These are phyloP conservation scores for Perca schrenkii DNA, from an alignment of 2,113 vertebrate species.

Conservation along the genomic window DNA sequence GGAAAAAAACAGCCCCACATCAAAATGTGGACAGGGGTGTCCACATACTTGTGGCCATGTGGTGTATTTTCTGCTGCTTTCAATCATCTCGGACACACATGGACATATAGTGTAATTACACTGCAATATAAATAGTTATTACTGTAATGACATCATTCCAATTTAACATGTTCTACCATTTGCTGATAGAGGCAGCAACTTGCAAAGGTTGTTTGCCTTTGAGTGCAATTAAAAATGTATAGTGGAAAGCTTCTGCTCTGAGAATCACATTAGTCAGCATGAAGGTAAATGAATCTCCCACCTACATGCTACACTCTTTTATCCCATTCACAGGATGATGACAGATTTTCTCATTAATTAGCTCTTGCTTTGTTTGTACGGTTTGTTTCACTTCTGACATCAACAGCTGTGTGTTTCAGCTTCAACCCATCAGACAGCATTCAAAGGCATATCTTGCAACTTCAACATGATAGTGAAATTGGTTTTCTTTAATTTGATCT, in stretches of 20 bases:
- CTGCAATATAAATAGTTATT: slow-evolving; percentile 30
- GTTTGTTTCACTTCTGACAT: slow-evolving; percentile 29
- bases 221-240: slow-evolving; percentile 67
- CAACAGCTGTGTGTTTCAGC: slow-evolving; percentile 26
- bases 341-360: slow-evolving; percentile 60
- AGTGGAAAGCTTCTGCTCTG: slow-evolving; percentile 21
- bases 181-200: slow-evolving; percentile 46
- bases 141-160: slow-evolving; percentile 27
- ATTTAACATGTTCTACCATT: slow-evolving; percentile 26
- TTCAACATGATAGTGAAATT: slow-evolving; percentile 22
- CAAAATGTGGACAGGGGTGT: neutral
- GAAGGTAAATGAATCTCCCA: slow-evolving; percentile 52
- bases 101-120: slow-evolving; percentile 15
- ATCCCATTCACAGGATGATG: slow-evolving; percentile 39
- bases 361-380: slow-evolving; percentile 35
- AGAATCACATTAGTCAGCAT: slow-evolving; percentile 49
- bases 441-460: slow-evolving; percentile 23
- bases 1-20: neutral
- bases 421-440: slow-evolving; percentile 27
- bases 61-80: neutral
- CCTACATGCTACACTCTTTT: slow-evolving; percentile 47
- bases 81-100: neutral
- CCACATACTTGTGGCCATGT: neutral
- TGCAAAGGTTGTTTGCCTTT: slow-evolving; percentile 53
- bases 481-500: slow-evolving; percentile 37